A percentile compares a stretch with the other conserved stretches of the same genome.
phyloP scores from a whole-genome alignment of 37 sponge, comb jelly and placozoan genomes.

The Geodia barretti region DNA sequence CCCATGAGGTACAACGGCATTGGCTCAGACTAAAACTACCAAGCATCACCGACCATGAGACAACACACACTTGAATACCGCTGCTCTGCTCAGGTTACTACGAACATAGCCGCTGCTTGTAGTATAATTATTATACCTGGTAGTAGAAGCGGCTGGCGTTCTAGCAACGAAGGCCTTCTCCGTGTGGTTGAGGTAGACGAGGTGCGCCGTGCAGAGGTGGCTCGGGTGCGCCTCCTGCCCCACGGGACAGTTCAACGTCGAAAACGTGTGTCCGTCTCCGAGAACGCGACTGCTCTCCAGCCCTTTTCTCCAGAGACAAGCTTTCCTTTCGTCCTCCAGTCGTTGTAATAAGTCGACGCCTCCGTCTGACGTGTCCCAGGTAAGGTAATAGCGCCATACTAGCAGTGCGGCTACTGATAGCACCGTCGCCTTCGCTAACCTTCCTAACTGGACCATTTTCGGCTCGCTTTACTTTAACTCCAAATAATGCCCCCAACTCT shows the following conservation, averaged over 20 bases:
- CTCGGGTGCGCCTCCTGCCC: neutral
- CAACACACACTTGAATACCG: neutral
- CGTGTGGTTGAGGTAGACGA: conserved; percentile 12
- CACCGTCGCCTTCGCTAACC: too few species aligned
- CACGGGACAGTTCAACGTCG: neutral
- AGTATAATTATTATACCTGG: neutral
- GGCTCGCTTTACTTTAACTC: too few species aligned
- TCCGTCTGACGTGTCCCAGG: neutral
- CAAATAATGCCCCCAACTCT: too few species aligned
- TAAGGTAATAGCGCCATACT: neutral
- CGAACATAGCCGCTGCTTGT: neutral
- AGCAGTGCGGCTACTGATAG: neutral
- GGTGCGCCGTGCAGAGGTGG: neutral
- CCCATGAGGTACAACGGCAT: too few species aligned
- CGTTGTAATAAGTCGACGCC: neutral
- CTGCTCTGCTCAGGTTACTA: neutral
- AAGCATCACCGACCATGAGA: too few species aligned
- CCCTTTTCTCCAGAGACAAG: conserved; percentile 2
- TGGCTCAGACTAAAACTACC: too few species aligned
- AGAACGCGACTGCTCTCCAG: neutral
- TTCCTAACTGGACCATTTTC: too few species aligned
- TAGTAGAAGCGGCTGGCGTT: neutral
- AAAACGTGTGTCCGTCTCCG: neutral
- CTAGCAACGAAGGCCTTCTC: conserved; percentile 13
- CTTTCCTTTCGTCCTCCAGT: neutral